Evolutionary conservation across 2,888 invertebrate species (phyloP), one percentile per base, ranked within the genome.

Genomic region (Achlya flavicornis): DNA sequence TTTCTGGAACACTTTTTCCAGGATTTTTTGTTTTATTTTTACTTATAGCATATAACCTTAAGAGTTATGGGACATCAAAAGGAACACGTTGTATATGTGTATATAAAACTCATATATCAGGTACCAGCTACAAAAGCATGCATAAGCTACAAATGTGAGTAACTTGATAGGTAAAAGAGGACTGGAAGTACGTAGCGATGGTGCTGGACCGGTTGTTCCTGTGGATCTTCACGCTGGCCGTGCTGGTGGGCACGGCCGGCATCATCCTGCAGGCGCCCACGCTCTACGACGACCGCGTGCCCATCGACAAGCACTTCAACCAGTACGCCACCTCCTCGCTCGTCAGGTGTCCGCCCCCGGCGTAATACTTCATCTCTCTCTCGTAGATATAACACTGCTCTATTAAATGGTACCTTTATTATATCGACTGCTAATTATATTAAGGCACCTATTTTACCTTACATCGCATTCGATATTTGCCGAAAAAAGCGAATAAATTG

Each of bases 141-240:
- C 6, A 5, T 38, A 12, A 46, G 5, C n/a, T n/a, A 46, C 46
- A 46, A n/a, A 46, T n/a, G 4, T 46, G 46, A 5, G 1, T 43
- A 7, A 46, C 12, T 46, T 46, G 19, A 16, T 83, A 98, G 98
- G 97, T 98, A 76, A 98, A 98, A 92, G 98, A 99, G 94, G 99
- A 99, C 94, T 99, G 99, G 99, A 99, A 99, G 90, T 99, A 98
- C 93, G 98, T 99, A 77, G 99, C 99, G 71, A 98, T 99, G 98
- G 99, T 99, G 74, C 95, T 99, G 87, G 99, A 99, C 93, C 96
- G 99, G 71, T 95, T 99, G 82, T 99, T 99, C 94, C 95, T 99
- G 80, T 98, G 98, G 97, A 98, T 99, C 89, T 99, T 99, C 94
- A 98, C 98, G 77, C 95, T 98, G 84, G 98, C 99, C 61, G 98